Percentiles rank a stretch among this genome's conserved stretches.
Evolutionary conservation across 2,888 invertebrate species (phyloP).

Genomic region (Kuschelorhynchus macadamiae): DNA sequence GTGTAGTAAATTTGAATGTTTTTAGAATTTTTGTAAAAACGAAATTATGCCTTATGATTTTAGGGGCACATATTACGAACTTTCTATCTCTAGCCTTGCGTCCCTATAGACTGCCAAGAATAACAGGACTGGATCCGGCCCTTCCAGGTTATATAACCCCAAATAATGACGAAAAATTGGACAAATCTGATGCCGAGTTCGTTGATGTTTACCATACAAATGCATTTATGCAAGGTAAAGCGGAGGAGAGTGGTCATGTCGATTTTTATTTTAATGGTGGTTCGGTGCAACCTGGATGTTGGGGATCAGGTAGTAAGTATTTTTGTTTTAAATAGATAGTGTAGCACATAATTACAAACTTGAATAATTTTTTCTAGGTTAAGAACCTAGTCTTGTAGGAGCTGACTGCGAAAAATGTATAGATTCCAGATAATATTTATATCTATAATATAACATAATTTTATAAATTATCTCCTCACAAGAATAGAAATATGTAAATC

Average conservation of each 20-base stretch:
- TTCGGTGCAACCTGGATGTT: slow-evolving; percentile 75
- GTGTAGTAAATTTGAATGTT: no score
- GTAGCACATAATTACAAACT: no score
- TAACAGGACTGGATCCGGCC: slow-evolving; percentile 80
- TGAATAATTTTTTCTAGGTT: no score
- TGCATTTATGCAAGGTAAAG: slow-evolving; percentile 77
- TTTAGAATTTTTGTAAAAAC: no score
- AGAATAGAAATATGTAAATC: no score
- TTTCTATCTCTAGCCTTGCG: slow-evolving; percentile 71
- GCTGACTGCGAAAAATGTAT: no score
- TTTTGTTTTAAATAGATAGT: no score
- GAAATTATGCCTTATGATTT: no score
- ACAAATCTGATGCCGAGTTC: slow-evolving; percentile 75
- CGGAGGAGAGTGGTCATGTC: slow-evolving; percentile 77
- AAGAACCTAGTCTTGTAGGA: no score
- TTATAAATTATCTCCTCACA: no score
- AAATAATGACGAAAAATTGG: slow-evolving; percentile 72
- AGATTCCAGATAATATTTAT: no score
- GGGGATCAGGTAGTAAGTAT: slow-evolving; percentile 68
- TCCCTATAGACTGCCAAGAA: slow-evolving; percentile 72
- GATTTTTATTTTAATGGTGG: slow-evolving; percentile 84
- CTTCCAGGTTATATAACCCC: slow-evolving; percentile 77
- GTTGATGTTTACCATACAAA: slow-evolving; percentile 83
- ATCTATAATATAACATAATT: no score
- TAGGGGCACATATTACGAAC: slow-evolving; percentile 75